Evolutionary conservation across 2,113 vertebrate genomes (phyloP).

Genomic region (Lontra canadensis): DNA sequence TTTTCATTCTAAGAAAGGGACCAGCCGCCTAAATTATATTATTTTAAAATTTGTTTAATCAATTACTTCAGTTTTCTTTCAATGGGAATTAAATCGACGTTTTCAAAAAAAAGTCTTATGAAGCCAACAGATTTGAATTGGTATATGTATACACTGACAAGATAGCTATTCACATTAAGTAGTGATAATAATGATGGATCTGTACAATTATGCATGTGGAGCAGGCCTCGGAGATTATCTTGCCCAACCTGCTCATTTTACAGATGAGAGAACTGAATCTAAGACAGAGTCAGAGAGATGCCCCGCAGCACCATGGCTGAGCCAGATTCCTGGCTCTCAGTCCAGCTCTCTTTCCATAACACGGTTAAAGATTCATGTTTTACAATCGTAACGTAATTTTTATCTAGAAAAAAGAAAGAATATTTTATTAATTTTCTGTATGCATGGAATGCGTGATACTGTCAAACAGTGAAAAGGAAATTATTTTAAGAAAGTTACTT

Average conservation of each 20-base stretch:
- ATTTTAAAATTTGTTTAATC: conserved; percentile 58
- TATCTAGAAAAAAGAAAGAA: not conserved
- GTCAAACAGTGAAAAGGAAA: not conserved
- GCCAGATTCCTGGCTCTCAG: not conserved
- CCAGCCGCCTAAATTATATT: conserved; percentile 49
- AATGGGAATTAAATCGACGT: conserved; percentile 67
- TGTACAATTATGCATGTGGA: conserved; percentile 69
- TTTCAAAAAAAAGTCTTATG: conserved; percentile 16
- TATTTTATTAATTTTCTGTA: not conserved
- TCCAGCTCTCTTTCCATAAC: not conserved
- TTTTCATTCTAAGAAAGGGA: conserved; percentile 69
- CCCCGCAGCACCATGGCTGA: not conserved
- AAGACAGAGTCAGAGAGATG: conserved; percentile 38
- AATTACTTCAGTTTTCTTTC: conserved; percentile 49
- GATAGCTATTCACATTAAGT: conserved; percentile 66
- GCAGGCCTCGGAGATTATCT: conserved; percentile 66
- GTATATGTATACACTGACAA: conserved; percentile 52
- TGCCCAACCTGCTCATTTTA: conserved; percentile 70
- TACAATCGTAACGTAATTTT: not conserved
- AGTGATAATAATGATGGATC: conserved; percentile 76
- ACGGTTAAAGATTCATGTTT: conserved; percentile 37
- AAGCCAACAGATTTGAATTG: conserved; percentile 31
- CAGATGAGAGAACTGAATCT: conserved; percentile 65
- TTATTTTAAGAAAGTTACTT: conserved; percentile 24
- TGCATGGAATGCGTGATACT: not conserved